phyloP scores from a whole-genome alignment of 1,140 invertebrate species.

The Tribolium madens region DNA sequence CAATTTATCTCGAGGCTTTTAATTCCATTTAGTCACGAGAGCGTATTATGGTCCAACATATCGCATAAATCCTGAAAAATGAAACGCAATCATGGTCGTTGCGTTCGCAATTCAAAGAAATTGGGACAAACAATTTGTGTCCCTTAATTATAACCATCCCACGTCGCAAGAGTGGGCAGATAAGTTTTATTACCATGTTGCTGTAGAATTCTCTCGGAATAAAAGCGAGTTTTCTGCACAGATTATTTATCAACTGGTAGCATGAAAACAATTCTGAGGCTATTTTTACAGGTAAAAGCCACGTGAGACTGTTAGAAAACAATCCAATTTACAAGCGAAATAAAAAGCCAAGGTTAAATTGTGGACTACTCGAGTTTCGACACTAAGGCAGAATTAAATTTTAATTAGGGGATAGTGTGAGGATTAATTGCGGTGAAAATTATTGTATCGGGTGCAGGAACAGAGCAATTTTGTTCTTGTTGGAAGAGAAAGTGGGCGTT shows the following conservation, averaged over 20 bases:
- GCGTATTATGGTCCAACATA: no score
- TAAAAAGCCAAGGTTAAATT: background rate
- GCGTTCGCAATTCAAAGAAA: no score
- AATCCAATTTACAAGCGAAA: background rate
- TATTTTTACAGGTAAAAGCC: no score
- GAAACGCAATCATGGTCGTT: no score
- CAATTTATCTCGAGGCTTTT: background rate
- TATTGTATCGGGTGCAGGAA: background rate
- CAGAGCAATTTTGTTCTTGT: background rate
- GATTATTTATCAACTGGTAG: background rate
- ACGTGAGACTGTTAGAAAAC: background rate
- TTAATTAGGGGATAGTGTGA: background rate
- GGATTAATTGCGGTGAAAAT: constrained; percentile 70
- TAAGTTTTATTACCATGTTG: no score
- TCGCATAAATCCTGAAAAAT: no score
- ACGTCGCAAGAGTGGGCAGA: no score
- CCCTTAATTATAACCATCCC: no score
- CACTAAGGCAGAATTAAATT: background rate
- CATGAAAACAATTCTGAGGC: no score
- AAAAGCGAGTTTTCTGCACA: no score
- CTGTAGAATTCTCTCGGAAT: no score
- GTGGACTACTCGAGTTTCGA: background rate
- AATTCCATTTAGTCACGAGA: background rate
- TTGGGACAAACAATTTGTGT: no score
- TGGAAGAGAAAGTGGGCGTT: background rate